A percentile compares a stretch with the other conserved stretches of the same genome.
Conservation (phyloP, 1,140 invertebrate species). For the Lepidurus couesii region DNA sequence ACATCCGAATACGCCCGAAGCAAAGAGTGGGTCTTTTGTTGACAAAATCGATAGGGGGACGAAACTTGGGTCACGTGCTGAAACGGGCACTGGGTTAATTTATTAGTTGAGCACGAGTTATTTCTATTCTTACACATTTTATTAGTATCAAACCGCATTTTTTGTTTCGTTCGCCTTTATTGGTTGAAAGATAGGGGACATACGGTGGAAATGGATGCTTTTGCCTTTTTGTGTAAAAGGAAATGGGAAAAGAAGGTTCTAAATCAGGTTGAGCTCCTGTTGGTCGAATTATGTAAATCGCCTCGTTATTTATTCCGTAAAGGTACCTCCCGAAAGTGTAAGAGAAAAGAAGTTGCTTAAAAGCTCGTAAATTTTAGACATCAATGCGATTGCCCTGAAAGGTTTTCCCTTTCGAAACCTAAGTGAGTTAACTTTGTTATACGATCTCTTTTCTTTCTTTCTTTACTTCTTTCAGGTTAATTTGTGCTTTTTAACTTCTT, state of each 20-base stretch:
- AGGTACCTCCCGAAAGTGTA: background rate
- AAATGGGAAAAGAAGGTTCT: background rate
- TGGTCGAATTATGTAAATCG: background rate
- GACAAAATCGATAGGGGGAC: background rate
- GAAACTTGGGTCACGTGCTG: background rate
- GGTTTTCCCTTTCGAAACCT: background rate
- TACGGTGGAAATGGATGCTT: background rate
- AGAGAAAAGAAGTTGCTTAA: background rate
- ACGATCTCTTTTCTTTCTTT: too few species aligned
- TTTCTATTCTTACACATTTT: too few species aligned
- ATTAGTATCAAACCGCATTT: too few species aligned
- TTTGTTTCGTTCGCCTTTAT: too few species aligned
- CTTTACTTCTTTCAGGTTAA: too few species aligned
- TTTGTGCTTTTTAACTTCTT: too few species aligned
- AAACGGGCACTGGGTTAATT: too few species aligned
- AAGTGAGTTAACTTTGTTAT: background rate
- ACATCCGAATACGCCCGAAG: background rate
- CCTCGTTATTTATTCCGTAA: background rate
- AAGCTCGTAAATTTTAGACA: slow-evolving; percentile 3
- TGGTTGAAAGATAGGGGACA: too few species aligned
- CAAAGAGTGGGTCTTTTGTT: background rate
- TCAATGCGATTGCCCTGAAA: background rate
- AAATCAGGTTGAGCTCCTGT: background rate
- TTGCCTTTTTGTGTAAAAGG: background rate
- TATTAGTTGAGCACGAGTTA: too few species aligned